phyloP scores from a whole-genome alignment of 2,797 vertebrate genomes.

The Ptychobarbus kaznakovi region DNA sequence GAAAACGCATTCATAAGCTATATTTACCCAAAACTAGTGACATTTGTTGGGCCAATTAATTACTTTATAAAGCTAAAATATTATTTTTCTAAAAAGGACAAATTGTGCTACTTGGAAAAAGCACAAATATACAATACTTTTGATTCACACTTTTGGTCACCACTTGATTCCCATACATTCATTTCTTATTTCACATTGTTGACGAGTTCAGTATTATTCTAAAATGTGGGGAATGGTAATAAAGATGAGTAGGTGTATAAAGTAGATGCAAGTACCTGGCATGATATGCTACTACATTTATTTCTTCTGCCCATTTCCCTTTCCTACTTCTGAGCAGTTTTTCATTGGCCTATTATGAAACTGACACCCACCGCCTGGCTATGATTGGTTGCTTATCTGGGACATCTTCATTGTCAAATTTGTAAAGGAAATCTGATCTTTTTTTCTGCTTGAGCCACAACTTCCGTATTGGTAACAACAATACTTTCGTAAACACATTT shows the following conservation, averaged over 20 bases:
- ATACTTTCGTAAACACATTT: neutral
- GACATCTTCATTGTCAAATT: constrained; percentile 12
- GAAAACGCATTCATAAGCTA: neutral
- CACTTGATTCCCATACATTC: neutral
- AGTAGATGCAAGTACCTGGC: neutral
- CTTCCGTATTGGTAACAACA: neutral
- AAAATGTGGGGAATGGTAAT: neutral
- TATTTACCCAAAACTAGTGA: neutral
- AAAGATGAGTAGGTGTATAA: neutral
- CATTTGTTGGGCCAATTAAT: neutral
- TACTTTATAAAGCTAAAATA: neutral
- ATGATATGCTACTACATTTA: neutral
- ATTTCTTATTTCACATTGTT: neutral
- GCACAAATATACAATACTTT: neutral
- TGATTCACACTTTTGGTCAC: neutral
- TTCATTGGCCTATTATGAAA: constrained; percentile 8
- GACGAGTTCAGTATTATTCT: neutral
- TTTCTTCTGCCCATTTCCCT: neutral
- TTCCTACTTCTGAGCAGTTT: neutral
- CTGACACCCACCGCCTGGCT: neutral
- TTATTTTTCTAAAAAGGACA: neutral
- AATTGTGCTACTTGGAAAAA: neutral
- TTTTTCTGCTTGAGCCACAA: neutral
- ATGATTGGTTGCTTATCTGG: constrained; percentile 1
- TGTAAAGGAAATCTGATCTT: constrained; percentile 10